Conservation (phyloP, 2,888 invertebrate genomes). For the Teleogryllus oceanicus region DNA sequence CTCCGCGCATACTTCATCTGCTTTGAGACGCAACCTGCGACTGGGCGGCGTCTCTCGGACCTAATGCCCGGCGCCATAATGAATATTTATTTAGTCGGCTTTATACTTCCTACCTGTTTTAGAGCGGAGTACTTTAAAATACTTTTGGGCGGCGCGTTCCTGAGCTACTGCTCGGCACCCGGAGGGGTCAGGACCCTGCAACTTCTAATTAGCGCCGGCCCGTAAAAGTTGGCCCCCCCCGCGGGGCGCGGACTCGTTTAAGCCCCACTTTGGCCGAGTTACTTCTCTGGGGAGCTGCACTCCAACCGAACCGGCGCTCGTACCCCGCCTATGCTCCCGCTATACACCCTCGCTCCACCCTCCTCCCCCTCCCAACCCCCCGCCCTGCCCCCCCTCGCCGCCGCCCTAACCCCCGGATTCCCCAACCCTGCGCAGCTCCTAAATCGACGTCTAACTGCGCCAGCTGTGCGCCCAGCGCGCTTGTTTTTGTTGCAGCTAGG, state of each 20-base stretch:
- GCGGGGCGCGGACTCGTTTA: not conserved
- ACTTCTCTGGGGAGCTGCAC: no score
- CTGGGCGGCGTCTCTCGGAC: no score
- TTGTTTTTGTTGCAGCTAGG: no score
- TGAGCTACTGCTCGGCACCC: not conserved
- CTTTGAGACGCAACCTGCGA: no score
- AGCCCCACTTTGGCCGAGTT: conserved; percentile 18
- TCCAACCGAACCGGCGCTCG: not conserved
- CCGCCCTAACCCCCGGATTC: no score
- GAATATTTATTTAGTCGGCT: conserved; percentile 11
- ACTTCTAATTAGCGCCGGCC: conserved; percentile 9
- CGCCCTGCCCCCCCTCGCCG: no score
- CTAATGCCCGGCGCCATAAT: not conserved
- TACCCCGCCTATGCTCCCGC: not conserved
- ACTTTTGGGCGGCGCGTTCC: not conserved
- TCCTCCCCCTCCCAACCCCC: no score
- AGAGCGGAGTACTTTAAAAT: not conserved
- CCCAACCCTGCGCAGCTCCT: no score
- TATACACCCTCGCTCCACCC: not conserved
- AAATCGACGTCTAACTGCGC: no score
- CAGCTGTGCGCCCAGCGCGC: no score
- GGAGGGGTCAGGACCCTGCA: not conserved
- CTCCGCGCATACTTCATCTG: no score
- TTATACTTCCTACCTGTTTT: not conserved
- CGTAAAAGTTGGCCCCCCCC: not conserved